Evolutionary conservation across 2,113 vertebrate species (phyloP), one percentile per base, ranked within the genome.

Genomic region (Zosterops pallidus): DNA sequence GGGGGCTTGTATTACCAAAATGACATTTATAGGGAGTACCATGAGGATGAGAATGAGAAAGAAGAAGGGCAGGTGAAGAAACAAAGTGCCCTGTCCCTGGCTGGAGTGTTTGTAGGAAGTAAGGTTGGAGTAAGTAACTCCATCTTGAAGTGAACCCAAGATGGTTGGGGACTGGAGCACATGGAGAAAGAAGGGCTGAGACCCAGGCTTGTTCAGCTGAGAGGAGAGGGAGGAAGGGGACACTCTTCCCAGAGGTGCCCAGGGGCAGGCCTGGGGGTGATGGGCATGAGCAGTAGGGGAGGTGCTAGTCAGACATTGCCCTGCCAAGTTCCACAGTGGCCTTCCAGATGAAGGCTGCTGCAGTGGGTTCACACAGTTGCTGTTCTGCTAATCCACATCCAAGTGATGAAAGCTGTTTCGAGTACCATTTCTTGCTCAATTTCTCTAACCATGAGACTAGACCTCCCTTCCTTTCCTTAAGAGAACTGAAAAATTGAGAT

Each of bases 301-400:
- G 56, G 56, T 31, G 28, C 18, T 60, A 56, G 56, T 65, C 29
- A 46, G 59, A 33, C 63, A 23, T 11, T 33, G 55, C 39, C 39
- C 37, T 52, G n/a, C 37, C 29, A 14, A 0, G 0, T 37, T 82
- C 42, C 57, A 12, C 5, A 1, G 41, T 33, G 77, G 41, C 37
- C 56, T 53, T 55, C 41, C 49, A 72, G 23, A 35, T 33, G 39
- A 15, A 7, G 49, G 47, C 46, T 2, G 1, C 33, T 42, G 31
- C 41, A 23, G 18, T 46, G 65, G 53, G 50, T 89, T 79, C 76
- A 64, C 20, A 47, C 39, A 59, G 47, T 33, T 71, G 68, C 71
- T 55, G 4, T 23, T 70, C 47, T 64, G 44, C 76, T 92, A 25
- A 83, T 52, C 67, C 44, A 37, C 28, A 28, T 42, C 18, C 26